Base-by-base conservation (phyloP, 2,113 vertebrate genomes). In the Leuciscus idus region DNA sequence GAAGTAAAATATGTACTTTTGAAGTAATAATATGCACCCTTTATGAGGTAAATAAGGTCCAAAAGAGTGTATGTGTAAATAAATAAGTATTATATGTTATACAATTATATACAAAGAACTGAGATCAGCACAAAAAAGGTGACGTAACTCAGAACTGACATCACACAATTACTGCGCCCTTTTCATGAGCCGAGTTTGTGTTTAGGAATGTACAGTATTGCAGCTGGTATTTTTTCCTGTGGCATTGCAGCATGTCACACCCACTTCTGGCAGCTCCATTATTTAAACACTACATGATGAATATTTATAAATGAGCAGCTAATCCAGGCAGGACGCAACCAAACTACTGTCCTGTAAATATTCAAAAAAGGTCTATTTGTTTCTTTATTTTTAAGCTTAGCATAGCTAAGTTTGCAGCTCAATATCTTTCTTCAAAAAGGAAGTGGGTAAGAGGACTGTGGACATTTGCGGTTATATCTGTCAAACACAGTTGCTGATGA, bases 401-500 rank as follows among this genome's bases (percentile, higher is more conserved):
- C 64, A 85, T 19, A 61, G 26, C 2, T 7, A 48, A 55, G 50
- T 13, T 8, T 21, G 10, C 3, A 23, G 17, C 30, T 64, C 13
- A 64, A 39, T 28, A 12, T 73, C 9, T 73, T 72, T 43, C 6
- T 9, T 33, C 50, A 55, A 85, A 48, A 61, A 77, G 73, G 84
- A 85, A 72, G 78, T 72, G 76, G 48, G 48, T 62, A 10, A 43
- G 78, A 64, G 13, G 13, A 10, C 6, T 81, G 55, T 17, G 78
- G 23, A 62, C 50, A 55, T 2, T 13, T 64, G 79, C 66, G 36
- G 79, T 81, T 79, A 61, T 15, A 28, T 48, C 30, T 79, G 21
- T 15, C 30, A 61, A 79, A 78, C 13, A 57, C 19, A n/a, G 50
- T 17, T 15, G 19, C 33, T 79, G 77, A 59, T 15, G 11, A 79